Evolutionary conservation across 2,113 vertebrate genomes (phyloP).

Genomic region (Aegithalos caudatus): DNA sequence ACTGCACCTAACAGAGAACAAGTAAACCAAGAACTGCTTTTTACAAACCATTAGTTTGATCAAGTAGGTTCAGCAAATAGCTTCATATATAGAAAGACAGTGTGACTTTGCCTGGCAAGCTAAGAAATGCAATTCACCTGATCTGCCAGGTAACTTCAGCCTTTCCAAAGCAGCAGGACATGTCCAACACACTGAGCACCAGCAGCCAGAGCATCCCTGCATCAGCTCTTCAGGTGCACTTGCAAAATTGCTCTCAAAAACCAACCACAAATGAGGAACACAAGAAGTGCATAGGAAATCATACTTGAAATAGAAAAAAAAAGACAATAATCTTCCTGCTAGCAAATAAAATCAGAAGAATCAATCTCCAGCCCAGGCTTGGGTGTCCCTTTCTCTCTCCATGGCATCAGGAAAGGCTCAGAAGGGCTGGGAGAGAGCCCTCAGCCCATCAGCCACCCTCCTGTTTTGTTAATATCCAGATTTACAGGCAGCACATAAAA

Average conservation of each 20-base stretch:
- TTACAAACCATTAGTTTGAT: neutral
- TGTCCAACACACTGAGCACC: neutral
- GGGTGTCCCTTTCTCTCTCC: neutral
- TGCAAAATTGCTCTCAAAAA: neutral
- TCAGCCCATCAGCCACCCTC: neutral
- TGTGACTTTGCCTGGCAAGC: neutral
- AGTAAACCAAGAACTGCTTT: neutral
- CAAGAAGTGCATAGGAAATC: neutral
- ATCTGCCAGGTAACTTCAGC: neutral
- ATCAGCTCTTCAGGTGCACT: neutral
- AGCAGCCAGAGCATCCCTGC: neutral
- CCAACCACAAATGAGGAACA: neutral
- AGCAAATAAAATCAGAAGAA: neutral
- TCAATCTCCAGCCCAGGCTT: neutral
- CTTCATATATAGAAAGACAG: neutral
- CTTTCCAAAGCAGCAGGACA: neutral
- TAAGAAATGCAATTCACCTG: neutral
- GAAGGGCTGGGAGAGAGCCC: neutral
- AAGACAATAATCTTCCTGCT: neutral
- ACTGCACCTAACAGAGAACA: fast-evolving
- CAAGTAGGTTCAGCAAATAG: neutral
- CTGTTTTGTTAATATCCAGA: neutral
- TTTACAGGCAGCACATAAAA: neutral
- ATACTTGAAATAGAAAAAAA: neutral
- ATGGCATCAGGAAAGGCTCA: neutral